Evolutionary conservation across 2,888 invertebrate species (phyloP).

Genomic region (Syritta pipiens): DNA sequence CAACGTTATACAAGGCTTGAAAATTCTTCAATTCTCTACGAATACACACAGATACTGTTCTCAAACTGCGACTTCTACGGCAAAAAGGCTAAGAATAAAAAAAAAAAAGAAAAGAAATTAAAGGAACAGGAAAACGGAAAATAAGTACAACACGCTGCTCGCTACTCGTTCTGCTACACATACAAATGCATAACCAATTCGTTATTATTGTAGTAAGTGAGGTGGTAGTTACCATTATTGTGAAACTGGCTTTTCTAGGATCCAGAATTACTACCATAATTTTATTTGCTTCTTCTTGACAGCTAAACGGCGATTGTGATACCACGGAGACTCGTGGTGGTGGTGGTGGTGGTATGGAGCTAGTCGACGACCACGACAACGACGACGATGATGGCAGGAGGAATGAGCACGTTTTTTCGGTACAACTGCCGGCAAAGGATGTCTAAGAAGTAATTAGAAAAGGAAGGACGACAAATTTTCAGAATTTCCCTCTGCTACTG

Average conservation of each 20-base stretch:
- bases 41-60: slow-evolving; percentile 18
- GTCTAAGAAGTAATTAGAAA: slow-evolving; percentile 60
- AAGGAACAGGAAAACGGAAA: neutral
- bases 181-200: slow-evolving; percentile 21
- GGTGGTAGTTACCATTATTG: slow-evolving; percentile 55
- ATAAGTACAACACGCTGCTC: neutral
- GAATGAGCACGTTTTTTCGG: slow-evolving; percentile 48
- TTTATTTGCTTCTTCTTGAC: slow-evolving; percentile 50
- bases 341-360: neutral
- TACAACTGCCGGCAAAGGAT: slow-evolving; percentile 23
- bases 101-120: too few species aligned
- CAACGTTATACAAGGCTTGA: slow-evolving; percentile 39
- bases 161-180: slow-evolving; percentile 1
- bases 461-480: slow-evolving; percentile 51
- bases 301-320: slow-evolving; percentile 22
- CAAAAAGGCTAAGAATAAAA: too few species aligned
- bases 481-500: slow-evolving; percentile 26
- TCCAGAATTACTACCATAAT: slow-evolving; percentile 60
- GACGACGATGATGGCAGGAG: slow-evolving; percentile 4
- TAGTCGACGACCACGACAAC: neutral
- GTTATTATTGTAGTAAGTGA: slow-evolving; percentile 29
- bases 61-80: slow-evolving; percentile 18
- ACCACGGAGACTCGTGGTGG: neutral
- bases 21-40: slow-evolving; percentile 48
- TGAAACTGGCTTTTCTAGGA: slow-evolving; percentile 58